phyloP scores from a whole-genome alignment of 2,797 vertebrate genomes.

The Nyctibius grandis region DNA sequence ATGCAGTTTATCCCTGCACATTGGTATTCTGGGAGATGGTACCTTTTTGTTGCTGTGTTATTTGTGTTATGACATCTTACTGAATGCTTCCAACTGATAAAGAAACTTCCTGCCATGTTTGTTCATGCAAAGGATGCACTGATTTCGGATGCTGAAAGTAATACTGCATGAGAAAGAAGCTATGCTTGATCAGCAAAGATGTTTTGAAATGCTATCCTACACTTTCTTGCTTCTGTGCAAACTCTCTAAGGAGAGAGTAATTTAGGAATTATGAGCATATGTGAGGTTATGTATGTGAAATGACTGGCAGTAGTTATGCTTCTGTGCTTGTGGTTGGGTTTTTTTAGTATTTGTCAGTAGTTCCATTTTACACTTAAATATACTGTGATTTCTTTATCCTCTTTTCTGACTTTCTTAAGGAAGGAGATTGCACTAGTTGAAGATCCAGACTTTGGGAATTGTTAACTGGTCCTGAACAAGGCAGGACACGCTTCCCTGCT shows the following conservation, averaged over 20 bases:
- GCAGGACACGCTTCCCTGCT: background rate
- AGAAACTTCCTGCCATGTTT: background rate
- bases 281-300: background rate
- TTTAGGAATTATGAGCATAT: background rate
- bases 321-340: background rate
- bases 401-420: background rate
- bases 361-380: background rate
- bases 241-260: background rate
- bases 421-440: background rate
- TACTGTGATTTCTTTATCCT: background rate
- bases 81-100: background rate
- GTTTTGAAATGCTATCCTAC: background rate
- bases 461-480: background rate
- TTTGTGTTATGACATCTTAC: background rate
- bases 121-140: background rate
- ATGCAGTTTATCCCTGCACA: background rate
- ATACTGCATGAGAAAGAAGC: background rate
- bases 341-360: background rate
- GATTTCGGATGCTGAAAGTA: background rate
- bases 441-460: background rate
- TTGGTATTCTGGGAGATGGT: background rate
- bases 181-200: background rate
- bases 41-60: background rate
- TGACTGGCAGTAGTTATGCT: background rate
- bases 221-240: fast-evolving